Base-by-base conservation (phyloP, 2,113 vertebrate species). In the Hyperoodon ampullatus region DNA sequence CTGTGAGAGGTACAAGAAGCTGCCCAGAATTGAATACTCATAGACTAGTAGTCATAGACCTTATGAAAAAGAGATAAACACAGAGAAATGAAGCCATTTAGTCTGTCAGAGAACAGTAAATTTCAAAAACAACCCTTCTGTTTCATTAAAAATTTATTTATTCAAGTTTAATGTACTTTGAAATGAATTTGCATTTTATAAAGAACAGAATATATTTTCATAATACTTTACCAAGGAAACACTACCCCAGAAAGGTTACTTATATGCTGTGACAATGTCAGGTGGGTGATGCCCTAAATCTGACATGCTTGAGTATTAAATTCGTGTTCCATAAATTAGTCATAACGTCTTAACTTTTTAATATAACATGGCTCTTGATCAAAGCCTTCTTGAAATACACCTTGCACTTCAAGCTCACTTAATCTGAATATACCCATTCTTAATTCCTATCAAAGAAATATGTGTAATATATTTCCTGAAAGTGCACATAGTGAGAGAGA, bases 141-240 rank as follows among this genome's bases (percentile, higher is more conserved):
- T 42, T 95, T 96, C 78, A 96, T 96, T 98, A 77, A 94, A 96
- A 65, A 42, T 97, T 55, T 97, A 97, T 98, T 95, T 97, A 96
- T 84, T 98, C 92, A 80, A 50, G 4, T 90, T 97, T 75, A 89
- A 93, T 95, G 77, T 97, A 55, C 75, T 96, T 97, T 58, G 94
- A 97, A 97, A 96, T 82, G 71, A 93, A 97, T 96, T 97, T 95
- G 21, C 65, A 84, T 97, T 81, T 95, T 94, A 80, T 96, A 94
- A 96, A 72, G 33, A 95, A 70, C 24, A 95, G 70, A 97, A 97
- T 86, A 50, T 92, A 90, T 96, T 97, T n/a, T 24, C 92, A 96
- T 71, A 91, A 82, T 63, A 68, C 63, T 84, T 78, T 94, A 72
- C 33, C 84, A 90, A 93, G 90, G 21, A 96, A 97, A 91, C 81